Percentiles rank a stretch among this genome's conserved stretches.
phyloP scores from a whole-genome alignment of 2,113 vertebrate genomes.

The Salvelinus fontinalis region DNA sequence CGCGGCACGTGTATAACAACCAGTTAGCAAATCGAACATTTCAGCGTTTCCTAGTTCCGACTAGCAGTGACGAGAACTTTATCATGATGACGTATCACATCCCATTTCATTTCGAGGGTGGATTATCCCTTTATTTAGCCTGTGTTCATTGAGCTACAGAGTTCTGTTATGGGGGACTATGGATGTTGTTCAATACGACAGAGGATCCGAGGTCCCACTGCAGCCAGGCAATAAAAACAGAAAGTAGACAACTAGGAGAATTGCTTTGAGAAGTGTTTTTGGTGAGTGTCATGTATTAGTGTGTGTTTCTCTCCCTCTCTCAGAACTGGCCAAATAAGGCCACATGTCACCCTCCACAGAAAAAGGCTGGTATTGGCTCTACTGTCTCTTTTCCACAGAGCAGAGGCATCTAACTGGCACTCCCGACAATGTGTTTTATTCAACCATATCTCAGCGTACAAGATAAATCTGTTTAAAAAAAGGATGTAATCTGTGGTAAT shows the following conservation, averaged over 20 bases:
- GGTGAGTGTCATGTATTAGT: not conserved
- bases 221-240: not conserved
- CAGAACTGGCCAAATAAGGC: not conserved
- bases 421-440: not conserved
- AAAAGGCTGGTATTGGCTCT: not conserved
- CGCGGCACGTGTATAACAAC: too few species aligned
- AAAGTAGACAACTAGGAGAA: not conserved
- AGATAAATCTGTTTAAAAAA: not conserved
- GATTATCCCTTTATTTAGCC: slow-evolving; percentile 8
- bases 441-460: not conserved
- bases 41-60: too few species aligned
- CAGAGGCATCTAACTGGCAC: not conserved
- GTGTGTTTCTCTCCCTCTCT: not conserved
- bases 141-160: slow-evolving; percentile 42
- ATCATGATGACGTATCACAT: too few species aligned
- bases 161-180: slow-evolving; percentile 19
- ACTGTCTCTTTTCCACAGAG: not conserved
- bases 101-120: too few species aligned
- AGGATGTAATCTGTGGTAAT: not conserved
- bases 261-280: not conserved
- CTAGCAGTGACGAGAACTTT: too few species aligned
- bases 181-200: not conserved
- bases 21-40: too few species aligned
- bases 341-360: not conserved
- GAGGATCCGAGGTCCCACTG: not conserved